phyloP scores from a whole-genome alignment of 2,113 vertebrate species.

The Hypomesus transpacificus region DNA sequence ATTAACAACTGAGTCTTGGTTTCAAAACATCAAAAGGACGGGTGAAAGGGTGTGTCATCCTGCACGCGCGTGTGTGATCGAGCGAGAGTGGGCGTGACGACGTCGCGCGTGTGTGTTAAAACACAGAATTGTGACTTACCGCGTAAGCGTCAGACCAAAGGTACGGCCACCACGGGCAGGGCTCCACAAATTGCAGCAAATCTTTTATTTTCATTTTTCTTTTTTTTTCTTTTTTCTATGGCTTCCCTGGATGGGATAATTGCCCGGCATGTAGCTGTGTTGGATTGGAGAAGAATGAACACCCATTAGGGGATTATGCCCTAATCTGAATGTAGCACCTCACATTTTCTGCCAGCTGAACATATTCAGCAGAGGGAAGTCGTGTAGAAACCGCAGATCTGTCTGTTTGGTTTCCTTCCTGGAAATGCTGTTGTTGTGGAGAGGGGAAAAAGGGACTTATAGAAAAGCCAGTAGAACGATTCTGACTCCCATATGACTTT shows the following conservation, averaged over 20 bases:
- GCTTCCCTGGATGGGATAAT: constrained; percentile 40
- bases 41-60: constrained; percentile 5
- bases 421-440: neutral
- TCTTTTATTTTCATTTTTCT: constrained; percentile 15
- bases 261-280: constrained; percentile 37
- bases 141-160: neutral
- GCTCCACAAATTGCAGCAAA: constrained; percentile 30
- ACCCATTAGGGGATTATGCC: constrained; percentile 50
- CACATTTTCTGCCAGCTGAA: constrained; percentile 32
- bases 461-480: neutral
- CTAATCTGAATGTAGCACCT: constrained; percentile 46
- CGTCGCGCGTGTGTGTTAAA: constrained; percentile 11
- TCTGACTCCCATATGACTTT: too few relatives aligned
- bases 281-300: constrained; percentile 34
- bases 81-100: neutral
- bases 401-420: neutral
- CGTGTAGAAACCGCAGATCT: constrained; percentile 26
- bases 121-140: constrained; percentile 18
- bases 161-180: neutral
- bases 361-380: constrained; percentile 32
- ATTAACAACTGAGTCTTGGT: constrained; percentile 71
- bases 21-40: constrained; percentile 66
- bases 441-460: neutral
- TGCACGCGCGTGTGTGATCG: constrained; percentile 7
- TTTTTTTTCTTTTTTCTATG: constrained; percentile 15